Conservation (phyloP, 35 echinoderm and acorn worm species). For the Eucidaris tribuloides region DNA sequence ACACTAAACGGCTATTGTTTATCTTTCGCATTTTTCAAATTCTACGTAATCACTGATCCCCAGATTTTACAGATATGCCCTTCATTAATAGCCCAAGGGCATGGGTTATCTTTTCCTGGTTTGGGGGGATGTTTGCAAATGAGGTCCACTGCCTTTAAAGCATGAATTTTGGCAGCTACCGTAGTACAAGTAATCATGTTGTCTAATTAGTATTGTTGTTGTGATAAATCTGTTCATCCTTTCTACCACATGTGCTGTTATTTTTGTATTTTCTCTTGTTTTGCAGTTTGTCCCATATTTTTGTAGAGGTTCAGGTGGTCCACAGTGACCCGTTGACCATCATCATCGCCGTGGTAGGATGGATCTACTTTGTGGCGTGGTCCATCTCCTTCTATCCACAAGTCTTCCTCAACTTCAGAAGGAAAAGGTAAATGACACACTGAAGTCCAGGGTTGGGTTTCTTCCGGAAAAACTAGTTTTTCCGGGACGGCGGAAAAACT, state of each 20-base stretch:
- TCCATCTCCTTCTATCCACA: slow-evolving; percentile 94
- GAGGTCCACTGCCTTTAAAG: no score
- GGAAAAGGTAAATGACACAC: slow-evolving; percentile 69
- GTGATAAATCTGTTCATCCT: not conserved
- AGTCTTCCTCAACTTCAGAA: slow-evolving; percentile 70
- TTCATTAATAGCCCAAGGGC: not conserved
- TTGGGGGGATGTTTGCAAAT: not conserved
- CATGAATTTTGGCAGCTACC: no score
- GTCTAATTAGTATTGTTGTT: not conserved
- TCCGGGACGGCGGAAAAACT: no score
- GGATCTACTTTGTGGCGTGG: slow-evolving; percentile 96
- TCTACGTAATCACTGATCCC: no score
- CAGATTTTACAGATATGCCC: no score
- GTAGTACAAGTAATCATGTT: not conserved
- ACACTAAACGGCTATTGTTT: no score
- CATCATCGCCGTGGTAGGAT: slow-evolving; percentile 71
- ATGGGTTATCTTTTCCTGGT: not conserved
- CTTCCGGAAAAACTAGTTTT: no score
- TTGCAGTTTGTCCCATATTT: slow-evolving; percentile 44
- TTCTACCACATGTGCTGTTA: not conserved
- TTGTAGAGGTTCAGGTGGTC: slow-evolving; percentile 43
- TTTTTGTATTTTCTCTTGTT: not conserved
- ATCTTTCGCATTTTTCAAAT: no score
- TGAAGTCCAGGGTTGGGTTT: no score
- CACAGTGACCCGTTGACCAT: slow-evolving; percentile 39